phyloP scores from a whole-genome alignment of 2,113 vertebrate species.

The Rhizomys pruinosus region DNA sequence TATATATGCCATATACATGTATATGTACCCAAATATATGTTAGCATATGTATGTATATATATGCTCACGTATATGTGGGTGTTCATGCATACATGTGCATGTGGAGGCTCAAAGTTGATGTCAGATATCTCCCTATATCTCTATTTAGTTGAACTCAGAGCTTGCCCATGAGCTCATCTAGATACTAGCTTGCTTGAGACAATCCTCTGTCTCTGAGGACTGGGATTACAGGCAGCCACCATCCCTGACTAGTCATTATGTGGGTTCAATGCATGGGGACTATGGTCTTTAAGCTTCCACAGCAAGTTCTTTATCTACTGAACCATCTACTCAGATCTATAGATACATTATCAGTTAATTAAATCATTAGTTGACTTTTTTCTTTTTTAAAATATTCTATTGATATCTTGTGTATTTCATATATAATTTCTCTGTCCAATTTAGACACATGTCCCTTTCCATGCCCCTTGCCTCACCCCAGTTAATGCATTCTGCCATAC shows the following conservation, averaged over 20 bases:
- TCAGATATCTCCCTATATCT: neutral
- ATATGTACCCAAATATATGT: neutral
- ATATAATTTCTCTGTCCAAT: slow-evolving; percentile 8
- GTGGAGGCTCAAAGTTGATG: neutral
- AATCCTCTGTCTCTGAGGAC: neutral
- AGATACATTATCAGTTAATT: neutral
- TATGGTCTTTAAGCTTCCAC: too few species aligned
- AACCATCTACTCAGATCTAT: neutral
- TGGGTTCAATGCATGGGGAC: too few species aligned
- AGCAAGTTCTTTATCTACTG: neutral
- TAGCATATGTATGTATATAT: too few species aligned
- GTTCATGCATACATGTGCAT: too few species aligned
- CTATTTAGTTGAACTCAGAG: neutral
- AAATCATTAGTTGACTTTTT: slow-evolving; percentile 24
- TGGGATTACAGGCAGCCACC: neutral
- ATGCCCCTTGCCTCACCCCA: too few species aligned
- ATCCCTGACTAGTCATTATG: neutral
- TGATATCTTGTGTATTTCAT: neutral
- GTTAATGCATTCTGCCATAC: too few species aligned
- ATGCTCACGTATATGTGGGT: neutral
- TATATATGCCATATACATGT: too few species aligned
- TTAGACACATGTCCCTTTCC: too few species aligned
- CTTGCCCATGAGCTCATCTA: neutral
- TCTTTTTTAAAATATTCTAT: too few species aligned
- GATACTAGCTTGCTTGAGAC: neutral